These are phyloP conservation scores for Elanus axillaris DNA, from an alignment of 2,113 vertebrate genomes.

Conservation along the genomic window DNA sequence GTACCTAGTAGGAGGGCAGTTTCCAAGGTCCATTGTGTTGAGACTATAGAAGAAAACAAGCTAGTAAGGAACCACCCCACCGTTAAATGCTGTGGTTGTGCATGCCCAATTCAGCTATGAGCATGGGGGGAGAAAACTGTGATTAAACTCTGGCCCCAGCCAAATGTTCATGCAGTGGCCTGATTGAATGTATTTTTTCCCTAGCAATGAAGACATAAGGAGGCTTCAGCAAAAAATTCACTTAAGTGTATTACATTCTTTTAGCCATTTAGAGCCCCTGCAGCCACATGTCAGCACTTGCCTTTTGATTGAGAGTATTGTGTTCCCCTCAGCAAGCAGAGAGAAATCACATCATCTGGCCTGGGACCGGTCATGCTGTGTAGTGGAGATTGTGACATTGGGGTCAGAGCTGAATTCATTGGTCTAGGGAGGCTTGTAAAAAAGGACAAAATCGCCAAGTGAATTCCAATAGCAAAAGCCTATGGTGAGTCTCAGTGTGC, in stretches of 20 bases:
- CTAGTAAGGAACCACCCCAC: background rate
- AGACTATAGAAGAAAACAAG: background rate
- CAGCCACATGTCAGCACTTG: background rate
- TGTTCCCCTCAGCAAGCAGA: background rate
- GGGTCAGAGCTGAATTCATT: background rate
- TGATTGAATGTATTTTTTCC: background rate
- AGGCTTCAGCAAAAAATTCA: background rate
- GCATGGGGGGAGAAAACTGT: background rate
- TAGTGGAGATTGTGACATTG: background rate
- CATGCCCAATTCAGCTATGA: background rate
- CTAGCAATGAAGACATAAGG: background rate
- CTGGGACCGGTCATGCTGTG: accelerated
- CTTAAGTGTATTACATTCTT: background rate
- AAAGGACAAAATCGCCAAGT: background rate
- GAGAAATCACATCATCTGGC: background rate
- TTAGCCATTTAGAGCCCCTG: background rate
- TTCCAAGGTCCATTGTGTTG: background rate
- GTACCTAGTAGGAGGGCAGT: background rate
- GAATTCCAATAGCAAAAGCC: background rate
- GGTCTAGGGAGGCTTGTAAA: background rate
- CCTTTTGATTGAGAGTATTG: background rate
- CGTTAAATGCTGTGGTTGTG: background rate
- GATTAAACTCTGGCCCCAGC: background rate
- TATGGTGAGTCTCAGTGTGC: background rate
- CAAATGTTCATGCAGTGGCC: background rate